phyloP scores from a whole-genome alignment of 2,797 vertebrate genomes.

The Arctocebus calabarensis region DNA sequence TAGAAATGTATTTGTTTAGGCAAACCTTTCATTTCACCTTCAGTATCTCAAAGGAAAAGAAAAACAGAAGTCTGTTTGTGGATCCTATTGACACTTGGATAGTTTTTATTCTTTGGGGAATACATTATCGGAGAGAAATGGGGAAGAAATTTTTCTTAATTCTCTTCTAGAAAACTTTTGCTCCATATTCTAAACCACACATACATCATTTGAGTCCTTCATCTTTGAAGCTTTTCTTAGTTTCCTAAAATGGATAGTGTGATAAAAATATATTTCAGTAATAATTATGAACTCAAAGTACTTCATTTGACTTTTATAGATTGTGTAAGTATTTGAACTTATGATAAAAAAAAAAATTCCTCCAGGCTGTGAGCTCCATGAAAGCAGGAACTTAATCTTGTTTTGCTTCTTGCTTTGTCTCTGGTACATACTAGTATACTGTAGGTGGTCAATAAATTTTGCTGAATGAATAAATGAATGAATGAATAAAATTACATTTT shows the following conservation, averaged over 20 bases:
- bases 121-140: neutral
- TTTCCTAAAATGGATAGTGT: neutral
- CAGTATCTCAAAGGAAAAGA: constrained; percentile 35
- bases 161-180: neutral
- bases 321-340: neutral
- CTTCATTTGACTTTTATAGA: constrained; percentile 10
- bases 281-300: constrained; percentile 29
- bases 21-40: constrained; percentile 49
- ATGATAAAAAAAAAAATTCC: neutral
- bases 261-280: constrained; percentile 27
- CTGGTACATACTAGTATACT: neutral
- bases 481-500: constrained; percentile 40
- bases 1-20: constrained; percentile 23
- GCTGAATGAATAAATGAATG: neutral
- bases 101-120: constrained; percentile 39
- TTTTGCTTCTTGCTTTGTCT: constrained; percentile 39
- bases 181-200: neutral
- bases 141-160: constrained; percentile 10
- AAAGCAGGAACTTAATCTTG: constrained; percentile 17
- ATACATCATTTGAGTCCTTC: constrained; percentile 4
- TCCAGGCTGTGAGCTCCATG: neutral
- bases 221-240: constrained; percentile 15
- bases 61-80: neutral
- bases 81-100: neutral
- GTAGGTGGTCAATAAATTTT: constrained; percentile 41